Conservation (phyloP, 2,888 invertebrate genomes). For the Dynastes hyllus region DNA sequence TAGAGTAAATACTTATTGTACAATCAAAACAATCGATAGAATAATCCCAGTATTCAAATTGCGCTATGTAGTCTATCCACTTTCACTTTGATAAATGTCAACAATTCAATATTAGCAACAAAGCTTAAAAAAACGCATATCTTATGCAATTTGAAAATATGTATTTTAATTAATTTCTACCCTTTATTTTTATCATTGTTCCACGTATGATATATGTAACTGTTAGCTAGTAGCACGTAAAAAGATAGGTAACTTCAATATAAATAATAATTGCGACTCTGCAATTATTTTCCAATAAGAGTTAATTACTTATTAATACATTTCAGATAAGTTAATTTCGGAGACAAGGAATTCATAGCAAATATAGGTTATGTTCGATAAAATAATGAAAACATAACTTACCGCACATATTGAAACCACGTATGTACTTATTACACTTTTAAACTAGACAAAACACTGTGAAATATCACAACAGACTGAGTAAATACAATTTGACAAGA, state of each 20-base stretch:
- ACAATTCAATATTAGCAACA: conserved; percentile 10
- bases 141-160: conserved; percentile 12
- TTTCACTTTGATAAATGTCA: conserved; percentile 42
- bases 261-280: too few relatives aligned
- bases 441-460: conserved; percentile 50
- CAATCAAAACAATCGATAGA: conserved; percentile 1
- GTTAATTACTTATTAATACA: too few relatives aligned
- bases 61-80: conserved; percentile 11
- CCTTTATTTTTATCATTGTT: not conserved
- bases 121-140: not conserved
- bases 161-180: not conserved
- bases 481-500: conserved; percentile 53
- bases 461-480: conserved; percentile 51
- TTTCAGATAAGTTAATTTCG: too few relatives aligned
- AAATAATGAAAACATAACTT: conserved; percentile 45
- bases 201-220: conserved; percentile 3
- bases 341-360: not conserved
- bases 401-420: conserved; percentile 56
- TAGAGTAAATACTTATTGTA: not conserved
- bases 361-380: conserved; percentile 44
- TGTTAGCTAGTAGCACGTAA: not conserved
- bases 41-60: conserved; percentile 9
- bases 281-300: too few relatives aligned
- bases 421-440: conserved; percentile 48
- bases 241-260: too few relatives aligned